These are phyloP conservation scores for Carapus acus DNA, from an alignment of 2,797 vertebrate genomes.

Conservation along the genomic window DNA sequence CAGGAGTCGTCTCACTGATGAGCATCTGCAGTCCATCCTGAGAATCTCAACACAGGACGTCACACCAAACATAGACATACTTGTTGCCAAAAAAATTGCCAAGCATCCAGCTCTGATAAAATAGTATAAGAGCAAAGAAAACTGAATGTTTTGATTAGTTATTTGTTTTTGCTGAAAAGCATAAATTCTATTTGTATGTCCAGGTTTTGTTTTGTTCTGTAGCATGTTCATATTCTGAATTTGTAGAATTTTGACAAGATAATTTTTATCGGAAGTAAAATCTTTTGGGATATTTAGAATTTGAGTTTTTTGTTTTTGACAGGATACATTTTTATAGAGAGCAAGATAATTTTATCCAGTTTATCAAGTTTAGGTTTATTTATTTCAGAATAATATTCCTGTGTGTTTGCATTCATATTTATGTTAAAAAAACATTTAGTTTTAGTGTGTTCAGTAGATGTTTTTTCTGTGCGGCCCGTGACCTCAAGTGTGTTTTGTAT, in stretches of 20 bases:
- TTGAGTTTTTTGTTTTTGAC: no score
- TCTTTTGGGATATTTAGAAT: no score
- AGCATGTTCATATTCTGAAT: no score
- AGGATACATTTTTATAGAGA: no score
- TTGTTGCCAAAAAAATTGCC: conserved; percentile 6
- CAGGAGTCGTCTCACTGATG: conserved; percentile 13
- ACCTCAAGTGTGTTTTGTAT: conserved; percentile 5
- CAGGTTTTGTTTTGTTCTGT: no score
- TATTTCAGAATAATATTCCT: not conserved
- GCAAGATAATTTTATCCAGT: conserved; percentile 5
- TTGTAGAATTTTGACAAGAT: no score
- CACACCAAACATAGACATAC: conserved; percentile 4
- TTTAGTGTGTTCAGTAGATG: not conserved
- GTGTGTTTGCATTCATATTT: not conserved
- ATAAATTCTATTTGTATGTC: no score
- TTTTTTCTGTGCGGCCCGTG: conserved; percentile 4
- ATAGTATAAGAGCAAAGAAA: not conserved
- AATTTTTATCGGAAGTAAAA: no score
- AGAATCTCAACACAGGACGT: conserved; percentile 5
- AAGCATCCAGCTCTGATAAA: conserved; percentile 3
- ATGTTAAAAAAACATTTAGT: not conserved
- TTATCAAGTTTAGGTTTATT: conserved; percentile 1
- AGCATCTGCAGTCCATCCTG: conserved; percentile 22
- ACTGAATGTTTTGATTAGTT: not conserved
- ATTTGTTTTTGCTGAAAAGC: no score